phyloP scores from a whole-genome alignment of 2,113 vertebrate species.

The Esox niger region DNA sequence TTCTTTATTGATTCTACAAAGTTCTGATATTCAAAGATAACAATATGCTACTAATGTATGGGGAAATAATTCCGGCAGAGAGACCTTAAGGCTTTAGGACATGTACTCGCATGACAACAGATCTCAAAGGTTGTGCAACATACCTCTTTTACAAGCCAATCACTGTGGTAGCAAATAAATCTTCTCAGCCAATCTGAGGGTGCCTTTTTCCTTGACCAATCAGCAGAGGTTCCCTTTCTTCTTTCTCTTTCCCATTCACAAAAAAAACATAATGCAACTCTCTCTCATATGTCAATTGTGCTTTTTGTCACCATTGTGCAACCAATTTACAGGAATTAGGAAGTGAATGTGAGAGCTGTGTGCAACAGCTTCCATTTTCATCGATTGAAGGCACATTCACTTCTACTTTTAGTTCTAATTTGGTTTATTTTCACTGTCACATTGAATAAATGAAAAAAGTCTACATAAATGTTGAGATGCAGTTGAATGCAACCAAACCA shows the following conservation, averaged over 20 bases:
- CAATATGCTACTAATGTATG: neutral
- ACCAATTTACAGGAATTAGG: slow-evolving; percentile 37
- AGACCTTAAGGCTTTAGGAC: too few species aligned
- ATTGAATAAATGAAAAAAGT: too few species aligned
- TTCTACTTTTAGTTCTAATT: too few species aligned
- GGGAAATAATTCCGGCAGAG: too few species aligned
- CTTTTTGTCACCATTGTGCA: slow-evolving; percentile 42
- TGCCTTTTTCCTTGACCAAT: slow-evolving; percentile 9
- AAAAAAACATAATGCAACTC: slow-evolving; percentile 27
- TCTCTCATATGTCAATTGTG: slow-evolving; percentile 32
- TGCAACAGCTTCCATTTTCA: neutral
- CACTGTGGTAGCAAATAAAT: neutral
- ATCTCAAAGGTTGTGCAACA: neutral
- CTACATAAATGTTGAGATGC: too few species aligned
- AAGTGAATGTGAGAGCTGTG: slow-evolving; percentile 34
- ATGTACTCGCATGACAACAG: slow-evolving; percentile 1
- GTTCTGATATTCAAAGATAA: neutral
- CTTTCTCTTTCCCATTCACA: slow-evolving; percentile 32
- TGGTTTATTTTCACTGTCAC: too few species aligned
- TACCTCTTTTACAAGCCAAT: neutral
- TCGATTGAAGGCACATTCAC: too few species aligned
- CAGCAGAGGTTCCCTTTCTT: slow-evolving; percentile 8
- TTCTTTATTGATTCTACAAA: neutral
- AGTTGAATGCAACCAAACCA: slow-evolving; percentile 20
- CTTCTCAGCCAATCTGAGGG: slow-evolving; percentile 19